Percentiles rank a stretch among this genome's conserved stretches.
Conservation (phyloP, 2,797 vertebrate genomes). For the Esox lucius region DNA sequence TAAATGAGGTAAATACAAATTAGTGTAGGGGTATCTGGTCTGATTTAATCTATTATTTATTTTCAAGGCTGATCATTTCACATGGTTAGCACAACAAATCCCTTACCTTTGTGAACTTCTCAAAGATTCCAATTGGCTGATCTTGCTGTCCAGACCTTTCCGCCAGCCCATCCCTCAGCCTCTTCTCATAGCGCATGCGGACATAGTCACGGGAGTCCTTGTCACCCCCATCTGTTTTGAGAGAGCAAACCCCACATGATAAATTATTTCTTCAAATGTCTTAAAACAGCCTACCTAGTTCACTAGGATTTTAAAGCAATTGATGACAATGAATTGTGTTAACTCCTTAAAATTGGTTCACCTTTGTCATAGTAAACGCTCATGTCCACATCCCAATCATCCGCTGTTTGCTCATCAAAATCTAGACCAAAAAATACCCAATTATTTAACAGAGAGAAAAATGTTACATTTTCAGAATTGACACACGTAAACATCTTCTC, state of each 20-base stretch:
- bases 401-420: conserved; percentile 94
- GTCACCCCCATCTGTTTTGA: conserved; percentile 84
- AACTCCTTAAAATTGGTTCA: conserved; percentile 51
- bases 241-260: background rate
- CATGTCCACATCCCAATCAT: conserved; percentile 99
- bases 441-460: background rate
- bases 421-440: conserved; percentile 71
- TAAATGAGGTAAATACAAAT: background rate
- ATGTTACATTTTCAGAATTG: background rate
- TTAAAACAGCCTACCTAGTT: background rate
- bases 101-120: conserved; percentile 88
- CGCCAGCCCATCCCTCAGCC: conserved; percentile 82
- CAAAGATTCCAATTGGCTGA: conserved; percentile 86
- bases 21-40: background rate
- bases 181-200: conserved; percentile 84
- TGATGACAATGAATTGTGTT: too few relatives aligned
- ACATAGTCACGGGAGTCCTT: conserved; percentile 91
- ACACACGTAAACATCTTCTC: background rate
- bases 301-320: background rate
- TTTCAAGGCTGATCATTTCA: background rate
- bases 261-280: background rate
- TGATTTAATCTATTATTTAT: background rate
- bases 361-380: conserved; percentile 94
- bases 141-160: conserved; percentile 59
- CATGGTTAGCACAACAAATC: too few relatives aligned